phyloP scores from a whole-genome alignment of 1,140 invertebrate genomes.

The Drosophila tani region DNA sequence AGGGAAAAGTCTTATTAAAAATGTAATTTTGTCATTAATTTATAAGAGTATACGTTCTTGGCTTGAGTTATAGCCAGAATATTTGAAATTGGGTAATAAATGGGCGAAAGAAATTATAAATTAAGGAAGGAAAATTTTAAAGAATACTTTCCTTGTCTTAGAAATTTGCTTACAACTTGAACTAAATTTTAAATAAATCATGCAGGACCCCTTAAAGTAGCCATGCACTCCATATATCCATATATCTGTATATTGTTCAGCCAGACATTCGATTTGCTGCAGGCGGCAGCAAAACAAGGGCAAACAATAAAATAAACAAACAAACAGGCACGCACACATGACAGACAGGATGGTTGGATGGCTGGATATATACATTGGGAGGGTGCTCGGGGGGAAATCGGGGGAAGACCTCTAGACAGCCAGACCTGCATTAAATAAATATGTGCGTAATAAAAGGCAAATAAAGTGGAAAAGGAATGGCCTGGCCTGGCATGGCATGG shows the following conservation, averaged over 20 bases:
- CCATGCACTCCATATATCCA: neutral
- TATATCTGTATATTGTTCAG: constrained; percentile 13
- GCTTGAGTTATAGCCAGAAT: too few relatives aligned
- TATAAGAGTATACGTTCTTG: neutral
- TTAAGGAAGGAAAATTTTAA: too few relatives aligned
- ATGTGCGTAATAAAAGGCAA: constrained; percentile 65
- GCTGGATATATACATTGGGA: too few relatives aligned
- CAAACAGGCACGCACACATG: constrained; percentile 50
- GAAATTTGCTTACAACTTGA: neutral
- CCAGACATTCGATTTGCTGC: constrained; percentile 47
- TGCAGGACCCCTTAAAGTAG: neutral
- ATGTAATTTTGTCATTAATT: constrained; percentile 10
- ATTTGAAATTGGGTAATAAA: neutral
- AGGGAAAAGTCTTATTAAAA: constrained; percentile 1
- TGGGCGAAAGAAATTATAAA: neutral
- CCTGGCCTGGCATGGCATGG: constrained; percentile 1
- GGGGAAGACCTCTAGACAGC: constrained; percentile 30
- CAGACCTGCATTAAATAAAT: constrained; percentile 64
- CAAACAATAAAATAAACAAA: constrained; percentile 60
- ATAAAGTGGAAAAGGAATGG: constrained; percentile 33
- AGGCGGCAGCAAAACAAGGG: constrained; percentile 47
- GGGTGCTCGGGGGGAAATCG: neutral
- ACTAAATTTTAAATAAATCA: neutral
- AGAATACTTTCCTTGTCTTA: too few relatives aligned
- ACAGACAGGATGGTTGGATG: constrained; percentile 35